Evolutionary conservation across 2,888 invertebrate species (phyloP), one percentile per base, ranked within the genome.

Genomic region (Zeuzera pyrina): DNA sequence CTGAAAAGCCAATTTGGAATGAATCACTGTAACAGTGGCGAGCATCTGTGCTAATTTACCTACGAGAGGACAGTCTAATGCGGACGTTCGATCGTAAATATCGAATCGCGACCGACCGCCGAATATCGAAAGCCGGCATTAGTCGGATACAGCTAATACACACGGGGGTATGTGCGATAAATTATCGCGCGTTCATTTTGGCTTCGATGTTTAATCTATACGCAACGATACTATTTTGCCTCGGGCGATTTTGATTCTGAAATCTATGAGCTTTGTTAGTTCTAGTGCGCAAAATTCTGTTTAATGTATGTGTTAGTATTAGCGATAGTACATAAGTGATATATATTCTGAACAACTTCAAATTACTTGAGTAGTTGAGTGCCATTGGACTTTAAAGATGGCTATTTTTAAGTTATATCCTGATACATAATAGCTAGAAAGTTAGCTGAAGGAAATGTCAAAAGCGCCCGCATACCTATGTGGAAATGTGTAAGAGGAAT

Each of bases 1-100:
- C 71, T 78, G 78, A 76, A 81, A 78, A 81, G 78, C 81, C 81
- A 83, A 83, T 83, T 83, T 79, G 73, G 68, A 83, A 83, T 83
- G 81, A 83, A 83, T 83, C 83, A 83, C 76, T 66, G 79, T 71
- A 74, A 77, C 78, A 70, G 76, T 69, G 67, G 76, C 71, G 63
- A 79, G 73, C 83, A 83, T 83, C 81, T 83, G 83, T 76, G 83
- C 83, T 83, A 83, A 83, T 83, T 83, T 83, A 83, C 83, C 83
- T 81, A 81, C 78, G 74, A 67, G 71, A 62, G 76, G 81, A 81
- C 83, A 83, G 78, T 77, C 79, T 83, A 83, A 83, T 83, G 83
- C 78, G 71, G 65, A 70, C 64, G 74, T 64, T 71, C 55, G 68
- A 52, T 78, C 83, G 77, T 83, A 83, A 81, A 83, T 78, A 76